These are phyloP conservation scores for Caenorhabditis afra DNA, from an alignment of 2,888 invertebrate genomes.

Conservation along the genomic window DNA sequence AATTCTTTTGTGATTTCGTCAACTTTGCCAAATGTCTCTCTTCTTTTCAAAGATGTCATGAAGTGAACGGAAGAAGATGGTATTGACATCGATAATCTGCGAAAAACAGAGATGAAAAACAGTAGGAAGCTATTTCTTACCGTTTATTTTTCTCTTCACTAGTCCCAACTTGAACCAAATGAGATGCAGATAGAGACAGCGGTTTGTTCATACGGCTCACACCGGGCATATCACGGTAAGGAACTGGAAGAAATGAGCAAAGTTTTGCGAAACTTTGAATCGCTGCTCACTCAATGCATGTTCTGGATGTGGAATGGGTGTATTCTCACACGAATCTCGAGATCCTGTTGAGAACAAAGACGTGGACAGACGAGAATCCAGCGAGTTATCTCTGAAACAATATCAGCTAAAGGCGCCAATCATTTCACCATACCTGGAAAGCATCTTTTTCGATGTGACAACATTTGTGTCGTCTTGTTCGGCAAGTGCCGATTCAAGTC, in stretches of 20 bases:
- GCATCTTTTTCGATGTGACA: conserved; percentile 23
- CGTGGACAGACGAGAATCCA: conserved; percentile 65
- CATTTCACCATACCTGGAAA: conserved; percentile 32
- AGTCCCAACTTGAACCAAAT: conserved; percentile 7
- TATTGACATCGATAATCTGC: conserved; percentile 59
- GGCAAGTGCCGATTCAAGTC: conserved; percentile 53
- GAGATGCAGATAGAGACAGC: conserved; percentile 49
- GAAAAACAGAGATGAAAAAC: too few relatives aligned
- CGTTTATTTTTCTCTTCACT: conserved; percentile 7
- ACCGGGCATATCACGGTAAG: conserved; percentile 8
- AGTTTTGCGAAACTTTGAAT: background rate
- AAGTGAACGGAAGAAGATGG: conserved; percentile 54
- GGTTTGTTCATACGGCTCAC: conserved; percentile 28
- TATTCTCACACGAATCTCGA: conserved; percentile 44
- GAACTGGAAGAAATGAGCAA: conserved; percentile 17
- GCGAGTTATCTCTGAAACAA: conserved; percentile 51
- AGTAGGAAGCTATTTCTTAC: background rate
- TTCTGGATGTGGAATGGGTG: conserved; percentile 60
- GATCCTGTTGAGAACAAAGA: conserved; percentile 58
- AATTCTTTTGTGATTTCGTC: conserved; percentile 58
- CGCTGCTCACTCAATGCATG: conserved; percentile 16
- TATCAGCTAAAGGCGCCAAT: too few relatives aligned
- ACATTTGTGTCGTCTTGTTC: conserved; percentile 33
- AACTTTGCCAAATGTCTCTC: conserved; percentile 63
- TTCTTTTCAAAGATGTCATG: conserved; percentile 52